Evolutionary conservation across 2,113 vertebrate species (phyloP).

Genomic region (Hippocampus guttulatus): DNA sequence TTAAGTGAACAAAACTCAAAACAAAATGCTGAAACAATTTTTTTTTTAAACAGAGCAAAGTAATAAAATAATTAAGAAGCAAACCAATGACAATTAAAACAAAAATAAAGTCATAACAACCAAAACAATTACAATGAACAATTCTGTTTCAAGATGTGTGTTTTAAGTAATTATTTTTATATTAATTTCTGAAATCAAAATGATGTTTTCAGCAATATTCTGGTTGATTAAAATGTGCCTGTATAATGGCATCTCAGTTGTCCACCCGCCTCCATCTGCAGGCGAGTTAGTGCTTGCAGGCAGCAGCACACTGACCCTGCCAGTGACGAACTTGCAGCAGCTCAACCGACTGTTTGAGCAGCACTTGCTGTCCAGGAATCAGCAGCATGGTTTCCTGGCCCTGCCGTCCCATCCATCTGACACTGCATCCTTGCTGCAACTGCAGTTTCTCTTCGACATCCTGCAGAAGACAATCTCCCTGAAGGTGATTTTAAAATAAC

Average conservation of each 20-base stretch:
- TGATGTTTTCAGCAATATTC: neutral
- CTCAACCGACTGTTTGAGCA: conserved; percentile 86
- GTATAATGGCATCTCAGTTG: neutral
- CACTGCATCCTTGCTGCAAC: conserved; percentile 80
- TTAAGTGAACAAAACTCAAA: neutral
- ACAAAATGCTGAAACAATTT: neutral
- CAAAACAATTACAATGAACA: neutral
- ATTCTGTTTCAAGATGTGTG: neutral
- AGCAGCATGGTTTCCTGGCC: conserved; percentile 88
- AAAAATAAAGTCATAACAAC: neutral
- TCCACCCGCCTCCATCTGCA: conserved; percentile 38
- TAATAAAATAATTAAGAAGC: neutral
- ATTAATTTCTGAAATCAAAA: neutral
- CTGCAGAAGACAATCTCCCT: conserved; percentile 90
- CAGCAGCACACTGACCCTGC: conserved; percentile 83
- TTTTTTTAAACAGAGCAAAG: neutral
- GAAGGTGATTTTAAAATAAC: conserved; percentile 71
- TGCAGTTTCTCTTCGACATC: conserved; percentile 93
- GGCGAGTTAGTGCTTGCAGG: conserved; percentile 87
- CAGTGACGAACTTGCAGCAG: conserved; percentile 80
- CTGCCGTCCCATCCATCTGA: conserved; percentile 91
- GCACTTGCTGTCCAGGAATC: conserved; percentile 80
- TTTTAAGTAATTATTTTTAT: neutral
- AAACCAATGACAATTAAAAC: neutral
- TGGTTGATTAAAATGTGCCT: neutral